Percentiles rank a stretch among this genome's conserved stretches.
phyloP scores from a whole-genome alignment of 2,113 vertebrate genomes.

The Grammomys dolichurus region DNA sequence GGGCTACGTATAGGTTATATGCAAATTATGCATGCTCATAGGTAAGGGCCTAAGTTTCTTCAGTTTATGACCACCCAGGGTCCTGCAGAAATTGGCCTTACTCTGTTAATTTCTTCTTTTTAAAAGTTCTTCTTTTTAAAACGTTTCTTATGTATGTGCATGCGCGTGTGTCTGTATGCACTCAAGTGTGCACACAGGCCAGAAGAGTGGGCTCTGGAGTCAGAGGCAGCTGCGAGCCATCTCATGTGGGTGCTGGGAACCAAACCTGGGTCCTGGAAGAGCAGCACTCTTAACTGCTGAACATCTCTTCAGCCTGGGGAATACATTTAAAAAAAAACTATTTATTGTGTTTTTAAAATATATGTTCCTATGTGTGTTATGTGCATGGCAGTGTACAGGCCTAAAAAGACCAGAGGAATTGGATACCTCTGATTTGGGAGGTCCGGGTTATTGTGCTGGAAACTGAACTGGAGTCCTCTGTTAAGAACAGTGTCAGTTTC shows the following conservation, averaged over 20 bases:
- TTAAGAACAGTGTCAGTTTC: not conserved
- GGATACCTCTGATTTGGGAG: too few species aligned
- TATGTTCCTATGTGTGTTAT: not conserved
- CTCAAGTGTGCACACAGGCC: not conserved
- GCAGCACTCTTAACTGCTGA: not conserved
- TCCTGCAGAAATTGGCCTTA: not conserved
- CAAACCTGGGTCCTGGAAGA: not conserved
- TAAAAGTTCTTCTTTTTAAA: not conserved
- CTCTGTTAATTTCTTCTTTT: not conserved
- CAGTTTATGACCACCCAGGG: not conserved
- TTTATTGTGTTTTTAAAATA: not conserved
- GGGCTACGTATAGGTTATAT: not conserved
- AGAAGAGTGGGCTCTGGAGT: not conserved
- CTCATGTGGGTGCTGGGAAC: not conserved
- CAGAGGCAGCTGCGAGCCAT: not conserved
- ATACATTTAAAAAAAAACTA: not conserved
- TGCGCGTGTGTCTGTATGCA: not conserved
- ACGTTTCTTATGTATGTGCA: not conserved
- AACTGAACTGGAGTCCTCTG: not conserved
- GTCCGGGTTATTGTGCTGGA: not conserved
- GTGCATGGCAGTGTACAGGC: not conserved
- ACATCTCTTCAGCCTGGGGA: not conserved
- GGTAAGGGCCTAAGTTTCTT: not conserved
- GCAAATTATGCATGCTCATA: not conserved
- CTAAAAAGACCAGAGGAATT: not conserved